A percentile compares a stretch with the other conserved stretches of the same genome.
Conservation (phyloP, 2,113 vertebrate genomes). For the Eublepharis macularius region DNA sequence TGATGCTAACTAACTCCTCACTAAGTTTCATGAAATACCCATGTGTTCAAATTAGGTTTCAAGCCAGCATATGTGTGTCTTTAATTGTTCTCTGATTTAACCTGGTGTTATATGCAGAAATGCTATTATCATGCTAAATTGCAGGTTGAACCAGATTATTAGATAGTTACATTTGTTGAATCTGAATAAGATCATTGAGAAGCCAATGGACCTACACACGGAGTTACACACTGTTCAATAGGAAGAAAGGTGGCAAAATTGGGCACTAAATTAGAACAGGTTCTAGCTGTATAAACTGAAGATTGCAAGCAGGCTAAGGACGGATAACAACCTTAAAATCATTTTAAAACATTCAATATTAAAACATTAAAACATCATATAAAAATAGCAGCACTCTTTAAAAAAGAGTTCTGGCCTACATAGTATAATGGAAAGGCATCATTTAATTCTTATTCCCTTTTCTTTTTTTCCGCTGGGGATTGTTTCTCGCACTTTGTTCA, state of each 20-base stretch:
- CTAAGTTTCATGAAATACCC: neutral
- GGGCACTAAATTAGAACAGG: neutral
- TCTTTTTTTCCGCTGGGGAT: neutral
- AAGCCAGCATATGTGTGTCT: neutral
- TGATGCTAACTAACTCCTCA: neutral
- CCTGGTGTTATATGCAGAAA: neutral
- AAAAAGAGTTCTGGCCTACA: neutral
- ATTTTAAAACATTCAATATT: too few relatives aligned
- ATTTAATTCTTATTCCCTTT: slow-evolving; percentile 16
- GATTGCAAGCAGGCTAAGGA: too few relatives aligned
- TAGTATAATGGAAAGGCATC: slow-evolving; percentile 12
- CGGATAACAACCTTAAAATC: too few relatives aligned
- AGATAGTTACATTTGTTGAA: neutral
- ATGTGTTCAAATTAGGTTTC: neutral
- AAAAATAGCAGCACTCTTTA: too few relatives aligned
- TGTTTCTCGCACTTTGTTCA: slow-evolving; percentile 15
- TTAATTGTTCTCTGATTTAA: neutral
- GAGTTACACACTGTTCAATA: neutral
- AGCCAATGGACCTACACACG: neutral
- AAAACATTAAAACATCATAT: too few relatives aligned
- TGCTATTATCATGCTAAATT: neutral
- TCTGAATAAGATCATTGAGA: neutral
- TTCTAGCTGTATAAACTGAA: slow-evolving; percentile 1
- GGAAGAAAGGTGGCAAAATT: neutral
- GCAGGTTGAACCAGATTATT: neutral